Base-by-base conservation (phyloP, 2,113 vertebrate genomes). In the Saccopteryx leptura region DNA sequence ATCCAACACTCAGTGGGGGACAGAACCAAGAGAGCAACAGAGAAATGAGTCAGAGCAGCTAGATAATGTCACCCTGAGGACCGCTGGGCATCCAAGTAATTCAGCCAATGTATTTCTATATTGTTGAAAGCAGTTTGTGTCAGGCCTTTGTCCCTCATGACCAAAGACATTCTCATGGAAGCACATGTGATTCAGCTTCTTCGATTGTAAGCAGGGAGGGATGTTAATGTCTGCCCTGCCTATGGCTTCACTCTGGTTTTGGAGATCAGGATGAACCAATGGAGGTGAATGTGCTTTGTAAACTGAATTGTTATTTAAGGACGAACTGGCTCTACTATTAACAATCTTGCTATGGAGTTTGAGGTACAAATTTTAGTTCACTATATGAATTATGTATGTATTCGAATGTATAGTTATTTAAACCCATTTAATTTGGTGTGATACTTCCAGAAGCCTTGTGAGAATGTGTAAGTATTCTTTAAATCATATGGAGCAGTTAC, bases 381-480 rank as follows among this genome's bases (percentile, higher is more conserved):
- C 58, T 80, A 0, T 80, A 52, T 72, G 23, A 96, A 87, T 85
- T 80, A n/a, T 46, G 18, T 87, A 82, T 39, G 31, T 71, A 69
- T 92, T 68, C 80, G 50, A 68, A 74, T 91, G 48, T 93, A 61
- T 33, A 71, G 31, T 82, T 87, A 86, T 85, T 88, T 76, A 50
- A 50, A 84, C 9, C 54, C 46, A 56, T 69, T 91, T 92, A 83
- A 74, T 61, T 91, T 75, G 88, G 81, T 39, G 17, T 46, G 60
- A 83, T 68, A 82, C 9, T 74, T 93, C 26, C 54, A 85, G 71
- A 93, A 96, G 85, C 18, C 61, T 69, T 60, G 71, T 85, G 63
- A 84, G 46, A 86, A 81, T 82, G 58, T 86, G n/a, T 15, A 76
- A 6, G 4, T 93, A 39, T 65, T 85, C 48, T 87, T 84, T 69